Evolutionary conservation across 2,797 vertebrate species (phyloP), one percentile per base, ranked within the genome.

Genomic region (Arctocebus calabarensis): DNA sequence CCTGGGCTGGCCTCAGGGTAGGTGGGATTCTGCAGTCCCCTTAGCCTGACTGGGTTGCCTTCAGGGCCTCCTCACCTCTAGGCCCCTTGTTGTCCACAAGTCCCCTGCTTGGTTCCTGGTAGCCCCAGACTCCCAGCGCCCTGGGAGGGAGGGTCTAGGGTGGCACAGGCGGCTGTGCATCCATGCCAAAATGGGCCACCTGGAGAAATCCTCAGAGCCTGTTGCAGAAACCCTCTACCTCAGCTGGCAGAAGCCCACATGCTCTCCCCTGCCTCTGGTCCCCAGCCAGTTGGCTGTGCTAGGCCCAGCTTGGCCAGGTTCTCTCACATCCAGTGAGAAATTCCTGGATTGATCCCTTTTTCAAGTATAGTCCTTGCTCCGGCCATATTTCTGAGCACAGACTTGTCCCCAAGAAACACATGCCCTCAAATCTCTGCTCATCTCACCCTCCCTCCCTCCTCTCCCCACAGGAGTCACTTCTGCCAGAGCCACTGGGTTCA

Each of bases 361-460:
- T 78, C 68, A 85, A 86, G 45, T 11, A 84, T 40, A 85, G 29
- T 61, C 34, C 13, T 94, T 75, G 22, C 75, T 79, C 57, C 68
- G 82, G 73, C 57, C 62, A 32, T 71, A 85, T 61, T 71, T 88
- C 95, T 16, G 27, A 71, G 85, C 73, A 78, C 48, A 95, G 73
- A 32, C 78, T 88, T 52, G 17, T 79, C 32, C 90, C 77, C 32
- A 68, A 87, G 61, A 94, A 83, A 74, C 23, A 4, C 68, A 17
- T 37, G 32, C n/a, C 62, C n/a, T 59, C 45, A 48, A 25, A 66
- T 88, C 52, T 90, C 93, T 55, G 64, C 43, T 57, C 82, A 61
- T 29, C n/a, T 45, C 71, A 64, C 71, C 62, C 32, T 71, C 22
- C 12, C 37, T 68, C 48, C 29, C n/a, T 23, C 40, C 77, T 32